A percentile compares a stretch with the other conserved stretches of the same genome.
Evolutionary conservation across 2,888 invertebrate genomes (phyloP).

Genomic region (Cataglyphis livida): DNA sequence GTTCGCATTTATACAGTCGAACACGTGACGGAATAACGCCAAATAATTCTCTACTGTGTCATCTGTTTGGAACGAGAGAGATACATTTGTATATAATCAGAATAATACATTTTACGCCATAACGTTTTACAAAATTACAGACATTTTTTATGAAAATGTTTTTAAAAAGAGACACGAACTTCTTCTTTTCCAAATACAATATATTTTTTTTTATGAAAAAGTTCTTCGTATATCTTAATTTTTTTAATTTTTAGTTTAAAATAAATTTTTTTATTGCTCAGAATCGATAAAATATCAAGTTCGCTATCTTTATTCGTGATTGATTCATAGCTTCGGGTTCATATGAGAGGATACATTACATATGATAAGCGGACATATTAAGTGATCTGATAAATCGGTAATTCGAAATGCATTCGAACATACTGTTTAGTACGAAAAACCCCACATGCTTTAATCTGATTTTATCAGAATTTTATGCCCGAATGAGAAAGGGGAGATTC

Average conservation of each 20-base stretch:
- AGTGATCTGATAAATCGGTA: not conserved
- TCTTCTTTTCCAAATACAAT: not conserved
- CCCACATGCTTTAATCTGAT: constrained; percentile 18
- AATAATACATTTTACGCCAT: constrained; percentile 6
- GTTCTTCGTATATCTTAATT: not conserved
- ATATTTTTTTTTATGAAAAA: not conserved
- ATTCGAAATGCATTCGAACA: not conserved
- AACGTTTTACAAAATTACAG: too few relatives aligned
- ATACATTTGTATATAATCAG: constrained; percentile 35
- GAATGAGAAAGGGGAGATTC: constrained; percentile 38
- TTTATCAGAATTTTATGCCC: constrained; percentile 21
- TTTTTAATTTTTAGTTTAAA: not conserved
- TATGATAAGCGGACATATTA: not conserved
- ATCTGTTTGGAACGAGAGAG: constrained; percentile 3
- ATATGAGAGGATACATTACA: not conserved
- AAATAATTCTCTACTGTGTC: constrained; percentile 40
- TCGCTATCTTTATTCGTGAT: not conserved
- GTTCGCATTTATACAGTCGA: constrained; percentile 34
- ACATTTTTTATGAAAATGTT: not conserved
- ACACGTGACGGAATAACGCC: constrained; percentile 33
- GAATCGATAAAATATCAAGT: not conserved
- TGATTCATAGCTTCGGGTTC: not conserved
- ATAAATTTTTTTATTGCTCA: not conserved
- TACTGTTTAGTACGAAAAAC: not conserved
- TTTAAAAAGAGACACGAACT: not conserved